Base-by-base conservation (phyloP, 2,113 vertebrate species). In the Hydropotes inermis region DNA sequence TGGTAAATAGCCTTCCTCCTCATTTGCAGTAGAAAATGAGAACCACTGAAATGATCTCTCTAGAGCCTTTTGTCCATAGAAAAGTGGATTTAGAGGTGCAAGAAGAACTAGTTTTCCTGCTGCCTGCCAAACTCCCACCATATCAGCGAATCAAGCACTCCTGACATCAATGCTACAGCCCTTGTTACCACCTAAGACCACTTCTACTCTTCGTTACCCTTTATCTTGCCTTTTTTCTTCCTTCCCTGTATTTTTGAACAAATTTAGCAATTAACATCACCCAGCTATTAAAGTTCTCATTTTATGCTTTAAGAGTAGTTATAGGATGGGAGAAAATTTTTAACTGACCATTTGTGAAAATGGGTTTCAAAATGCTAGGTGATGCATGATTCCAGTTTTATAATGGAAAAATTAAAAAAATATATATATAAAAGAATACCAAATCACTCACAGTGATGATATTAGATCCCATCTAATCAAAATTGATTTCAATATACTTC, bases 261-360 rank as follows among this genome's bases (percentile, higher is more conserved):
- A 61, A 89, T 19, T 27, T 57, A 60, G 47, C n/a, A 78, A 47
- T 55, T 93, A 67, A 93, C 28, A 64, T 83, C 50, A 92, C 17
- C 6, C 6, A 89, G 43, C 36, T 52, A 79, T 58, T 92, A 85
- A 95, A 92, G 90, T 43, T 30, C 27, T 54, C 54, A 90, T 74
- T 93, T 81, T 58, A 45, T 91, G 78, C 39, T 86, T 91, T 58
- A 95, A 79, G 3, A 83, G 97, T 92, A 88, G 74, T 95, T 96
- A 87, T 55, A 23, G 25, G 61, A 85, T 55, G 25, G 23, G 10
- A 86, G 54, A 93, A 89, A 43, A 28, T n/a, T 84, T 8, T 28
- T 45, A 95, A 90, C 17, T 87, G 58, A 90, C 30, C 7, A 88
- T 36, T 85, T 76, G 16, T 87, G 74, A 95, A 94, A 92, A 90